Percentiles rank a stretch among this genome's conserved stretches.
Evolutionary conservation across 1,140 invertebrate species (phyloP).

Genomic region (Lamellibrachia luymesi): DNA sequence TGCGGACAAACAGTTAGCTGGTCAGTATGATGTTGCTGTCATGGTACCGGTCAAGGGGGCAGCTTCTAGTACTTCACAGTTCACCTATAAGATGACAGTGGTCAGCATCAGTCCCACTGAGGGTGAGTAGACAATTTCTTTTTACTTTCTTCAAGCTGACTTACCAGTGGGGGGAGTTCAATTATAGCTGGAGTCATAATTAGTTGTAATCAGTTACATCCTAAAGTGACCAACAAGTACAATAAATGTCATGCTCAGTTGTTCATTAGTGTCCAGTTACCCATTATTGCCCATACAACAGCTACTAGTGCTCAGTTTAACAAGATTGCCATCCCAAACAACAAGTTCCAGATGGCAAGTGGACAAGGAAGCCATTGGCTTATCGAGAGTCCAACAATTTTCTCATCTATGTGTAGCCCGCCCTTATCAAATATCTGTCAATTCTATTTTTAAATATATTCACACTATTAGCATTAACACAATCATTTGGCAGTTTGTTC

Average conservation of each 20-base stretch:
- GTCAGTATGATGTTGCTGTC: neutral
- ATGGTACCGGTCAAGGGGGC: conserved; percentile 18
- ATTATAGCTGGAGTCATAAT: neutral
- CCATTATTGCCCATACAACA: too few species aligned
- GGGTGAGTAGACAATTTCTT: conserved; percentile 5
- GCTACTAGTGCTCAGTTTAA: too few species aligned
- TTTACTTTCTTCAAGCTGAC: neutral
- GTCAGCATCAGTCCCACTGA: conserved; percentile 15
- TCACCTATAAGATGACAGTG: conserved; percentile 15
- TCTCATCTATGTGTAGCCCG: too few species aligned
- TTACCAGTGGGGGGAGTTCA: neutral
- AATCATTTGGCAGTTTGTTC: too few species aligned
- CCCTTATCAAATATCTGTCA: too few species aligned
- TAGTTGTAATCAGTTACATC: neutral
- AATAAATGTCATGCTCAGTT: too few species aligned
- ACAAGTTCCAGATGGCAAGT: neutral
- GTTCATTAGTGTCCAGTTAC: too few species aligned
- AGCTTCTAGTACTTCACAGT: conserved; percentile 19
- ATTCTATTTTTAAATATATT: too few species aligned
- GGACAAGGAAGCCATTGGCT: too few species aligned
- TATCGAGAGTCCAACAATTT: too few species aligned
- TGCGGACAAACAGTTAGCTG: conserved; percentile 5
- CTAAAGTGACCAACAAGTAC: too few species aligned
- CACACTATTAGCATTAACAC: too few species aligned
- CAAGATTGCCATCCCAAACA: neutral